Base-by-base conservation (phyloP, 2,888 invertebrate genomes). In the Rotaria magnacalcarata region DNA sequence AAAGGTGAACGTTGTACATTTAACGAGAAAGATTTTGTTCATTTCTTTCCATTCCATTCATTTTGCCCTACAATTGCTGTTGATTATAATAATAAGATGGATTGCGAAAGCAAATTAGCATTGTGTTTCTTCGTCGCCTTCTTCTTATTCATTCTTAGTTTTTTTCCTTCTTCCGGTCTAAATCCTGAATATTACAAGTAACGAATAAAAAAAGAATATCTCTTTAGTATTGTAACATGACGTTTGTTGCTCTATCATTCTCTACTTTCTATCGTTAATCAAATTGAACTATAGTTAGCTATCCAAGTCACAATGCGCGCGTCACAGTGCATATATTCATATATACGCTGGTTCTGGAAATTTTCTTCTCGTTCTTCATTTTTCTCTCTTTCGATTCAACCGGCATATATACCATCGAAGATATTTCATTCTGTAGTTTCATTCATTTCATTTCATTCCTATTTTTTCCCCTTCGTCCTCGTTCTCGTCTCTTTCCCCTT, bases 1-100 rank as follows among this genome's bases (percentile, higher is more conserved):
- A 67, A 67, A 67, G 67, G 67, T 67, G 67, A 67, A 67, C 67
- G 67, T 67, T 67, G 67, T 67, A 67, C 67, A 67, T 67, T 67
- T 67, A 27, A 56, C 21, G 67, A 67, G 27, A 14, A 27, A 27
- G 27, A 27, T 34, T 67, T 67, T 34, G 1, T 34, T 67, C 67
- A 11, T 34, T 34, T 16, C 11, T 67, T 16, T 67, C 34, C 27
- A 24, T 58, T 24, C 24, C n/a, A n/a, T 8, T 14, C n/a, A 27
- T 60, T 60, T 27, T 60, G 27, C 27, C 27, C 27, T 27, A 67
- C 27, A 67, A 34, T 67, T 14, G 67, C 11, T 34, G 5, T 67
- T 34, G 67, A 67, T 67, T 14, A 67, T 56, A 7, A 56, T 56
- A 56, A 56, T 56, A 56, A 2, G 11, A 52, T 52, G 21, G 27